These are phyloP conservation scores for Nephila pilipes DNA, from an alignment of 1,140 invertebrate genomes.

Conservation along the genomic window DNA sequence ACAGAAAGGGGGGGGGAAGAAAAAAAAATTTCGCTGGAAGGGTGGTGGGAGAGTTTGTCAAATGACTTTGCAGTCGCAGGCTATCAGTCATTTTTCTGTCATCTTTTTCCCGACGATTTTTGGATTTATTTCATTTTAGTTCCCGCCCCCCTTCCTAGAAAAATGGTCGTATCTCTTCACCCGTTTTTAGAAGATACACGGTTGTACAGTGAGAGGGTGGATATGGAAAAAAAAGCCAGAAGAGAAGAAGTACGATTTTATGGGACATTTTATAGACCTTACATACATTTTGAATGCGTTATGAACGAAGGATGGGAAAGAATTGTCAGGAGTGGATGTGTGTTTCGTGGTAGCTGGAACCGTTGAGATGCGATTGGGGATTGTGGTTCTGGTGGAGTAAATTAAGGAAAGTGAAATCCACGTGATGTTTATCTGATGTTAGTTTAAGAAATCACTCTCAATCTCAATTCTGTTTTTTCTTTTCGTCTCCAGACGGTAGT, in stretches of 20 bases:
- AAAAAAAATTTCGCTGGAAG: background rate
- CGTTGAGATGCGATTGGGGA: background rate
- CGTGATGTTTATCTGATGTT: too few relatives aligned
- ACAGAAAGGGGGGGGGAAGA: background rate
- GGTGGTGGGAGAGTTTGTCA: constrained; percentile 34
- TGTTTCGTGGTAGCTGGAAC: background rate
- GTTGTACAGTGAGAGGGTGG: background rate
- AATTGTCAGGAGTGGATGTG: background rate
- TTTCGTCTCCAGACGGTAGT: too few relatives aligned
- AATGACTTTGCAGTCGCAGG: constrained; percentile 48
- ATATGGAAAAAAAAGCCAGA: background rate
- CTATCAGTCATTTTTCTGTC: constrained; percentile 65
- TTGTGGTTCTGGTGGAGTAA: background rate
- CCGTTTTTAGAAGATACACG: constrained; percentile 4
- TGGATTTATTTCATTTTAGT: constrained; percentile 50
- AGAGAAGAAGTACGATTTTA: constrained; percentile 30
- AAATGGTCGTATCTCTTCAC: background rate
- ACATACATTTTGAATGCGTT: constrained; percentile 30
- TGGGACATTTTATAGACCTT: constrained; percentile 48
- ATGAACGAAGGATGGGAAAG: background rate
- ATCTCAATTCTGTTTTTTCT: too few relatives aligned
- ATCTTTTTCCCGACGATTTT: constrained; percentile 27
- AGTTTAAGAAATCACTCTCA: too few relatives aligned
- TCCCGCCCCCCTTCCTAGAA: background rate
- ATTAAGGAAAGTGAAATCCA: too few relatives aligned